Percentiles rank a stretch among this genome's conserved stretches.
phyloP scores from a whole-genome alignment of 1,140 invertebrate species.

The Zaprionus camerounensis region DNA sequence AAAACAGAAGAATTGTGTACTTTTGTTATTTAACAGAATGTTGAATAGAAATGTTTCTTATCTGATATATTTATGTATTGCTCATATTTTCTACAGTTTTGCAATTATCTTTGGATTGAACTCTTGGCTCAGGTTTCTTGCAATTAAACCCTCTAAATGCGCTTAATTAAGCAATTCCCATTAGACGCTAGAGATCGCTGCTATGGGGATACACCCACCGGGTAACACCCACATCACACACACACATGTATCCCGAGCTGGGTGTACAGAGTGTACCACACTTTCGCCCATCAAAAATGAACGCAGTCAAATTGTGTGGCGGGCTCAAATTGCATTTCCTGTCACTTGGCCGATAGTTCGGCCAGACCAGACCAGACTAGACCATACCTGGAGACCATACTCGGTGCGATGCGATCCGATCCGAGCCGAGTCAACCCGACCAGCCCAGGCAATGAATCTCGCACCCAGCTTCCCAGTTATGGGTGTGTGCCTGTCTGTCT shows the following conservation, averaged over 20 bases:
- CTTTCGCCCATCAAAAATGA: conserved; percentile 78
- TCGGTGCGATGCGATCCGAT: not conserved
- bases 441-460: conserved; percentile 38
- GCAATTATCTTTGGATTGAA: conserved; percentile 5
- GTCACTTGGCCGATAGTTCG: conserved; percentile 68
- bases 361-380: conserved; percentile 38
- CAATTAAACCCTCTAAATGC: conserved; percentile 21
- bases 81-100: not conserved
- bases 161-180: conserved; percentile 78
- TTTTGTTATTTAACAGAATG: too few relatives aligned
- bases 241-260: not conserved
- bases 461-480: conserved; percentile 29
- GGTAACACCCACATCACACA: conserved; percentile 59
- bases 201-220: conserved; percentile 55
- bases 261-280: conserved; percentile 32
- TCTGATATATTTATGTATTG: too few relatives aligned
- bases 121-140: not conserved
- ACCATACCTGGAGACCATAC: not conserved
- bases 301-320: conserved; percentile 73
- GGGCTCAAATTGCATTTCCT: conserved; percentile 78
- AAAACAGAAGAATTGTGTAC: not conserved
- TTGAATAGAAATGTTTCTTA: too few relatives aligned
- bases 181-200: conserved; percentile 59
- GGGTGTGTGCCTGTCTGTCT: conserved; percentile 57
- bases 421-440: not conserved